phyloP scores from a whole-genome alignment of 2,888 invertebrate genomes.

The Panzeria rudis region DNA sequence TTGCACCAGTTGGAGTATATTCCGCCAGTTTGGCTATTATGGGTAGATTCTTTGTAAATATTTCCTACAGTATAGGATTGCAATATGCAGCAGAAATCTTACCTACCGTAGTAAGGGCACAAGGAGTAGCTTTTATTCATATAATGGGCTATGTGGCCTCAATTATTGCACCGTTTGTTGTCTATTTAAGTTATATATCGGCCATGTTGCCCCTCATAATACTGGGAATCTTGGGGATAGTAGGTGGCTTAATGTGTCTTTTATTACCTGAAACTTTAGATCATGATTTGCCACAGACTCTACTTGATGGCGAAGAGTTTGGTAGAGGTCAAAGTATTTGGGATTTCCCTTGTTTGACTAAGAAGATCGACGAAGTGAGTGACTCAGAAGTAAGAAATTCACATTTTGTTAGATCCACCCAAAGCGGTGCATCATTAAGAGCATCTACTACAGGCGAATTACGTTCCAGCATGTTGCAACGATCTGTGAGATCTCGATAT shows the following conservation, averaged over 20 bases:
- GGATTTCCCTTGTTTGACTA: conserved; percentile 91
- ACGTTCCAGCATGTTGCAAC: conserved; percentile 86
- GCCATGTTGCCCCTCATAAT: conserved; percentile 90
- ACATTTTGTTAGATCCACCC: conserved; percentile 81
- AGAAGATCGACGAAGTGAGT: conserved; percentile 84
- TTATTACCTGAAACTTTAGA: conserved; percentile 94
- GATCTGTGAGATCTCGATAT: conserved; percentile 85
- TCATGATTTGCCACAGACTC: conserved; percentile 92
- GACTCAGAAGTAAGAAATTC: conserved; percentile 78
- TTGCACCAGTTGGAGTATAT: conserved; percentile 88
- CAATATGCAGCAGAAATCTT: conserved; percentile 95
- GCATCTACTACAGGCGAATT: conserved; percentile 87
- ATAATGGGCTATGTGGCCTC: conserved; percentile 95
- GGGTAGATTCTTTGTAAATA: conserved; percentile 94
- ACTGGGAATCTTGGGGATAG: conserved; percentile 89
- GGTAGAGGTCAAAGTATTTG: conserved; percentile 91
- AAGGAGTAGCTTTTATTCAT: conserved; percentile 93
- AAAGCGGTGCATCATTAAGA: conserved; percentile 85
- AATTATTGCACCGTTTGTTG: conserved; percentile 92
- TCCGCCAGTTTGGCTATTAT: conserved; percentile 91
- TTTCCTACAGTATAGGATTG: conserved; percentile 94
- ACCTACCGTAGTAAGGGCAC: conserved; percentile 94
- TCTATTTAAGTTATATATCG: conserved; percentile 90
- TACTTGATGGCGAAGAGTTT: conserved; percentile 94
- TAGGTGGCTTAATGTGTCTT: conserved; percentile 90